Percentiles rank a stretch among this genome's conserved stretches.
Evolutionary conservation across 2,797 vertebrate genomes (phyloP).

Genomic region (Onychomys arenicola): DNA sequence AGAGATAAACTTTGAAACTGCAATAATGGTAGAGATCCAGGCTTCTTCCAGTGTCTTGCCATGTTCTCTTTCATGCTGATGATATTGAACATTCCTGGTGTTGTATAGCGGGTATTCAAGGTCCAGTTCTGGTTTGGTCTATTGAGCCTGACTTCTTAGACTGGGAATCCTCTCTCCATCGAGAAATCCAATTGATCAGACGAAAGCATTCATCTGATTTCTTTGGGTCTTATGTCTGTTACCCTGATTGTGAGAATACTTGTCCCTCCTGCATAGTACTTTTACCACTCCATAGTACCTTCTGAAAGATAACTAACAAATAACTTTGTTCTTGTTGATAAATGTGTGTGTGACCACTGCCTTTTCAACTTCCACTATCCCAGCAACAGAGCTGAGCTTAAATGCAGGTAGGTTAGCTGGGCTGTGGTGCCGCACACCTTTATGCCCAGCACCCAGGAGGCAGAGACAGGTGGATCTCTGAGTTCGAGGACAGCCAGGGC

Average conservation of each 20-base stretch:
- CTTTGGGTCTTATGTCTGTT: neutral
- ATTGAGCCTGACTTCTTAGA: neutral
- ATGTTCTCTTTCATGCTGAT: neutral
- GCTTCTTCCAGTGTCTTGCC: neutral
- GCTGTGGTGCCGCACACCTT: neutral
- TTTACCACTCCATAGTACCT: neutral
- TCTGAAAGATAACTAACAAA: neutral
- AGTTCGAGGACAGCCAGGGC: neutral
- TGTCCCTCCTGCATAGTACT: neutral
- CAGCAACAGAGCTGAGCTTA: neutral
- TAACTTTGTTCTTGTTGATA: neutral
- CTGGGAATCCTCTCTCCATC: neutral
- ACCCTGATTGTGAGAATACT: neutral
- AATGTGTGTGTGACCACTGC: neutral
- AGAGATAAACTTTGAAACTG: slow-evolving; percentile 34
- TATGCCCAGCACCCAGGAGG: neutral
- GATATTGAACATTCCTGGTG: neutral
- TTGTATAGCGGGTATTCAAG: neutral
- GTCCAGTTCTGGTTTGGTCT: neutral
- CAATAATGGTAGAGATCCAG: neutral
- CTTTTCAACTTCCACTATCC: neutral
- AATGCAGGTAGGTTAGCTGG: neutral
- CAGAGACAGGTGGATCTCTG: neutral
- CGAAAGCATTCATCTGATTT: neutral
- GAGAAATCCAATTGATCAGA: neutral